Conservation (phyloP, 2,113 vertebrate genomes). For the Scomber japonicus region DNA sequence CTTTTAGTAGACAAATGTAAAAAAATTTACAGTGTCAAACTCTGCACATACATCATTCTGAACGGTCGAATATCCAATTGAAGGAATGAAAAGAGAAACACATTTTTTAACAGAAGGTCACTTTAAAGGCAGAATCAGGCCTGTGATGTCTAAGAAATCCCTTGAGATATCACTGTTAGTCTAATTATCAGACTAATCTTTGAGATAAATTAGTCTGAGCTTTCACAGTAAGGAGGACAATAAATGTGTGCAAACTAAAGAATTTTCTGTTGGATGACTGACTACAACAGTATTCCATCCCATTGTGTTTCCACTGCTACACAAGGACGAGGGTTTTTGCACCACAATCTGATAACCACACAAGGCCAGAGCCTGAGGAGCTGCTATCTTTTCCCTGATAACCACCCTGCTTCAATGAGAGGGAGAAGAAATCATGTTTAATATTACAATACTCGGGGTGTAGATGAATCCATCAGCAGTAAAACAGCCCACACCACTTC, state of each 20-base stretch:
- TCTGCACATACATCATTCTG: too few species aligned
- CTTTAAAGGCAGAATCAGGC: neutral
- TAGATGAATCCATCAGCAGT: conserved; percentile 13
- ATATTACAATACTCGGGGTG: conserved; percentile 23
- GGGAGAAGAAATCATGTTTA: conserved; percentile 43
- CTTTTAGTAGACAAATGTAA: too few species aligned
- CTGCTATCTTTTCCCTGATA: conserved; percentile 23
- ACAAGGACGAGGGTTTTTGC: neutral
- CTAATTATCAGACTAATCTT: too few species aligned
- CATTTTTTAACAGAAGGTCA: too few species aligned
- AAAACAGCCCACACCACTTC: neutral
- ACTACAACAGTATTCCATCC: neutral
- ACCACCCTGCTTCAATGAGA: conserved; percentile 22
- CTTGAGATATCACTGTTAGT: neutral
- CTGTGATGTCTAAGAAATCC: neutral
- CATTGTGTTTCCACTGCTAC: conserved; percentile 1
- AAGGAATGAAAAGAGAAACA: too few species aligned
- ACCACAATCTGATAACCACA: conserved; percentile 37
- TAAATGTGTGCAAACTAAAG: neutral
- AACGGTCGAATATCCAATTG: too few species aligned
- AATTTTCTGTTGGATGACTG: neutral
- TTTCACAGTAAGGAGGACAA: neutral
- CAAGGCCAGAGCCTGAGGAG: neutral
- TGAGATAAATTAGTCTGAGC: neutral
- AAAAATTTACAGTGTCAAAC: too few species aligned